A percentile compares a stretch with the other conserved stretches of the same genome.
Evolutionary conservation across 2,888 invertebrate genomes (phyloP).

Genomic region (Dorcus parallelipipedus): DNA sequence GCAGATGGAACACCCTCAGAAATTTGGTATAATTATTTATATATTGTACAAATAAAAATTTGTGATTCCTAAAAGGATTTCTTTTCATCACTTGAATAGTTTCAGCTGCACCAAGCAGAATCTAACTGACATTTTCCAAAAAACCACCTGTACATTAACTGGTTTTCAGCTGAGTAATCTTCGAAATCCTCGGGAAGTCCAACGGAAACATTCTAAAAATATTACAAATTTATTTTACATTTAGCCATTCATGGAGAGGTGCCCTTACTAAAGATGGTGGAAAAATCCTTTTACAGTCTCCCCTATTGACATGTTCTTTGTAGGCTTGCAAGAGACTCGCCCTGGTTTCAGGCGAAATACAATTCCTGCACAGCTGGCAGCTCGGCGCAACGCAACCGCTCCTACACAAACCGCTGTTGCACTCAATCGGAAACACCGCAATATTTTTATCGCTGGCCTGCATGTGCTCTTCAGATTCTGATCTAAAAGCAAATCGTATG

Average conservation of each 20-base stretch:
- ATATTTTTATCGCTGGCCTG: constrained; percentile 76
- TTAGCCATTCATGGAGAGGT: constrained; percentile 5
- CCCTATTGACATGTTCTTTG: constrained; percentile 75
- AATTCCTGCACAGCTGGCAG: constrained; percentile 78
- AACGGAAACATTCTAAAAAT: constrained; percentile 35
- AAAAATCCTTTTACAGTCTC: constrained; percentile 77
- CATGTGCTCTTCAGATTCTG: constrained; percentile 57
- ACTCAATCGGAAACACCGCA: constrained; percentile 68
- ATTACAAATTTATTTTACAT: constrained; percentile 29
- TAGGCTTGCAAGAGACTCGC: constrained; percentile 65
- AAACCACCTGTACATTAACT: constrained; percentile 79
- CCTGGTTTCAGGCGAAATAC: constrained; percentile 61
- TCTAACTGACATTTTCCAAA: constrained; percentile 84
- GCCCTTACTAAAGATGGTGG: constrained; percentile 64
- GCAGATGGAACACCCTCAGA: too few species aligned
- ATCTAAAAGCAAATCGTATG: constrained; percentile 39
- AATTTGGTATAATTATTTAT: too few species aligned
- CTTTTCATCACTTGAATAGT: background rate
- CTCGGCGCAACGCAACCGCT: constrained; percentile 62
- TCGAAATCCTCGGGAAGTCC: constrained; percentile 50
- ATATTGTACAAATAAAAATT: too few species aligned
- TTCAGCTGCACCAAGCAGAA: constrained; percentile 66
- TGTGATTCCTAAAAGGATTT: too few species aligned
- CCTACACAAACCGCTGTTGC: constrained; percentile 55
- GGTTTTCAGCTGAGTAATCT: constrained; percentile 64